phyloP scores from a whole-genome alignment of 2,113 vertebrate species.

The Zosterops borbonicus region DNA sequence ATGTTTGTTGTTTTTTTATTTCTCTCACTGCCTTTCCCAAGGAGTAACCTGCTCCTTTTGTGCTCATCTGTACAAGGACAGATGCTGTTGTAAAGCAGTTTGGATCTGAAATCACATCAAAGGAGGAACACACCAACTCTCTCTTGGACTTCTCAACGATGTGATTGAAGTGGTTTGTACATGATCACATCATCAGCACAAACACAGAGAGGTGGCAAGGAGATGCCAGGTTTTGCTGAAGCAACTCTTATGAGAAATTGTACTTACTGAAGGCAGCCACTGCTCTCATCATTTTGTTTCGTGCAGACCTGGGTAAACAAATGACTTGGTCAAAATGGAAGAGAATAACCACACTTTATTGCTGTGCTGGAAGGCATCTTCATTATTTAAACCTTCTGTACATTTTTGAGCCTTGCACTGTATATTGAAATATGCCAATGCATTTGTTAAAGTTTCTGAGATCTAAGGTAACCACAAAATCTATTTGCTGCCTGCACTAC shows the following conservation, averaged over 20 bases:
- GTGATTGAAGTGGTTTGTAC: neutral
- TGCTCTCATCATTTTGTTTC: conserved; percentile 77
- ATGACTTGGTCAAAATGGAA: neutral
- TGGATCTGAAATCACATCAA: neutral
- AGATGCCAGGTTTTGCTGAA: neutral
- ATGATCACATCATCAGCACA: neutral
- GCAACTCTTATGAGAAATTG: neutral
- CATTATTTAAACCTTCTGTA: neutral
- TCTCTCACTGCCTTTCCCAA: neutral
- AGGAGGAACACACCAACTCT: neutral
- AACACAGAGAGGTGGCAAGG: neutral
- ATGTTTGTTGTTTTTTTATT: neutral
- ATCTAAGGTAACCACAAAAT: neutral
- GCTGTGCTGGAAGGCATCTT: neutral
- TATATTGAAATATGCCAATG: neutral
- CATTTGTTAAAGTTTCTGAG: neutral
- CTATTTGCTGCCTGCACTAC: neutral
- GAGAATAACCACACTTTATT: neutral
- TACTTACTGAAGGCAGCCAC: conserved; percentile 90
- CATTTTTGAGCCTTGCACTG: neutral
- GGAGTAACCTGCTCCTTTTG: neutral
- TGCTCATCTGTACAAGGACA: neutral
- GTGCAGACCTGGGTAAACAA: conserved; percentile 72
- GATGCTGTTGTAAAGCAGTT: neutral
- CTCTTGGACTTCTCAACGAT: neutral